phyloP scores from a whole-genome alignment of 2,113 vertebrate genomes.

The Eurypyga helias region DNA sequence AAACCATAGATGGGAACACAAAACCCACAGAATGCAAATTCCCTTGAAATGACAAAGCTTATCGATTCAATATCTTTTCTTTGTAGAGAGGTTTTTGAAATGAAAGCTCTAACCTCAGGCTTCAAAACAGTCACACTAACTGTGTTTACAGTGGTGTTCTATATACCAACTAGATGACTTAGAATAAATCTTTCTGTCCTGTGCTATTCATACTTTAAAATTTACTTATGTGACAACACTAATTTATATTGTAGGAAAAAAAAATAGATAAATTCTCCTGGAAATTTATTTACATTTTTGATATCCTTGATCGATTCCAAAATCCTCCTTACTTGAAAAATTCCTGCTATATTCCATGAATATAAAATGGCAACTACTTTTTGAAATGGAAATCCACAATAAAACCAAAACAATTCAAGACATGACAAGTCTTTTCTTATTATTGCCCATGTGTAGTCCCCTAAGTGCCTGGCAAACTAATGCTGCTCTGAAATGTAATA shows the following conservation, averaged over 20 bases:
- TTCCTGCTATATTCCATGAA: background rate
- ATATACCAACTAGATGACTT: background rate
- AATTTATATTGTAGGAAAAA: background rate
- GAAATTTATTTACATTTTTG: background rate
- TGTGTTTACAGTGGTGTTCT: background rate
- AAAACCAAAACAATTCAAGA: background rate
- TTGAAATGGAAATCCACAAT: background rate
- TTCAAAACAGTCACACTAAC: constrained; percentile 3
- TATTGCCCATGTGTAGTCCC: background rate
- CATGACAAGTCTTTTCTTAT: background rate
- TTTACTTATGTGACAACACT: background rate
- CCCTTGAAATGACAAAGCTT: background rate
- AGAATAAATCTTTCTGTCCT: background rate
- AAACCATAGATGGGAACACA: background rate
- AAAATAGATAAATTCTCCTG: background rate
- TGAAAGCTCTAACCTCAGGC: constrained; percentile 17
- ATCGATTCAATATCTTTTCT: constrained; percentile 21
- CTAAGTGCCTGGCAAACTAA: background rate
- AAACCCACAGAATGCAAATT: constrained; percentile 1
- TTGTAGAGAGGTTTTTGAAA: constrained; percentile 24
- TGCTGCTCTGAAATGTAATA: background rate
- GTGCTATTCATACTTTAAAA: background rate
- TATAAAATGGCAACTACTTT: background rate
- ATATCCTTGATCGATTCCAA: background rate
- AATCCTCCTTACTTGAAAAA: background rate